Percentiles rank a stretch among this genome's conserved stretches.
Evolutionary conservation across 2,113 vertebrate species (phyloP).

Genomic region (Oxyruncus cristatus): DNA sequence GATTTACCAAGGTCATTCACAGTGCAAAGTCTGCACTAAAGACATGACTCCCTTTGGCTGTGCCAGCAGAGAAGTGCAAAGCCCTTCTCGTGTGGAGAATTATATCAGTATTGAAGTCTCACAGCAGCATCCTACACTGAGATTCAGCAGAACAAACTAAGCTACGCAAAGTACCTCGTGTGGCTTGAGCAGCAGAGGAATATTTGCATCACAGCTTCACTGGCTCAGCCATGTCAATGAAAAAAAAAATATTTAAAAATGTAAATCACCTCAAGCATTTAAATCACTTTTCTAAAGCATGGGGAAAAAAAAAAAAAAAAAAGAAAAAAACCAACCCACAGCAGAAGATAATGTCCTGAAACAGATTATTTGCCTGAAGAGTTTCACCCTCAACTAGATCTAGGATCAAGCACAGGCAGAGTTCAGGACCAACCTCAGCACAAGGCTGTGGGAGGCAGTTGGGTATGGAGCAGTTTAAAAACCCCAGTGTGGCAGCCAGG

Average conservation of each 20-base stretch:
- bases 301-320: neutral
- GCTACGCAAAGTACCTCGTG: neutral
- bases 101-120: neutral
- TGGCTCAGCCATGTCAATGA: neutral
- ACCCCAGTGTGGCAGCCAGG: neutral
- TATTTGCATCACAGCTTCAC: neutral
- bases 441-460: neutral
- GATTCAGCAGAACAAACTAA: neutral
- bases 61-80: neutral
- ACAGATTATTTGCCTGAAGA: neutral
- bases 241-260: neutral
- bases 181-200: neutral
- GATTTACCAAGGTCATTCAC: neutral
- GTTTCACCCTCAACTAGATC: neutral
- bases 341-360: neutral
- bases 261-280: neutral
- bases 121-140: fast-evolving
- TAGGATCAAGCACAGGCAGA: neutral
- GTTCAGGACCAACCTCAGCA: fast-evolving
- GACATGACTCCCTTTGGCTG: neutral
- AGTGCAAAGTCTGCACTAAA: neutral
- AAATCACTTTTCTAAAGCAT: neutral
- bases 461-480: neutral
- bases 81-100: neutral
- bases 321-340: no score